Evolutionary conservation across 2,113 vertebrate genomes (phyloP).

Genomic region (Sinocyclocheilus grahami): DNA sequence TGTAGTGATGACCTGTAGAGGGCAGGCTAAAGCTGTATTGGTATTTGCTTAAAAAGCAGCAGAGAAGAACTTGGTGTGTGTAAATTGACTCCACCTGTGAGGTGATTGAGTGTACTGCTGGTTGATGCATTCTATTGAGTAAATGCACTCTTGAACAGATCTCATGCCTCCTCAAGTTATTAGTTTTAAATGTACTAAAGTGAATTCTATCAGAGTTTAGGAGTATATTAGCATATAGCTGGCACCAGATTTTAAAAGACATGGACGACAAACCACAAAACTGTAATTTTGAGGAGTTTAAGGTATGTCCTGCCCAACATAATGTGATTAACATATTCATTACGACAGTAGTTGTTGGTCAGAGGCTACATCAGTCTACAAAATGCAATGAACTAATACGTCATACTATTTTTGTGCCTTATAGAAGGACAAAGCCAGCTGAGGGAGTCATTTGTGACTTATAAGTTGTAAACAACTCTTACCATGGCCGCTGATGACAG

Average conservation of each 20-base stretch:
- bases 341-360: background rate
- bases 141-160: too few species aligned
- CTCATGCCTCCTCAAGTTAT: too few species aligned
- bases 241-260: background rate
- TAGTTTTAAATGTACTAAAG: background rate
- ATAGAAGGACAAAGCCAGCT: too few species aligned
- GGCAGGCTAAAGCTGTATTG: too few species aligned
- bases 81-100: too few species aligned
- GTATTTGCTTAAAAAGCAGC: too few species aligned
- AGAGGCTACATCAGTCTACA: background rate
- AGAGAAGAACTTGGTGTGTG: too few species aligned
- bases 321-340: background rate
- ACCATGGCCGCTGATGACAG: conserved; percentile 54
- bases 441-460: background rate
- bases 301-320: background rate
- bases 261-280: background rate
- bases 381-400: background rate
- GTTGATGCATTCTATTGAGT: too few species aligned
- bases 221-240: background rate
- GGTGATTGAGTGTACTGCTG: too few species aligned
- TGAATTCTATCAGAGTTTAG: background rate
- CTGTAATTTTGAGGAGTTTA: background rate
- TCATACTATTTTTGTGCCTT: too few species aligned
- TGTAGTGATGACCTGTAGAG: too few species aligned
- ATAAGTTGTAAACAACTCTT: conserved; percentile 23